phyloP scores from a whole-genome alignment of 1,140 invertebrate species.

The Coenobita brevimanus region DNA sequence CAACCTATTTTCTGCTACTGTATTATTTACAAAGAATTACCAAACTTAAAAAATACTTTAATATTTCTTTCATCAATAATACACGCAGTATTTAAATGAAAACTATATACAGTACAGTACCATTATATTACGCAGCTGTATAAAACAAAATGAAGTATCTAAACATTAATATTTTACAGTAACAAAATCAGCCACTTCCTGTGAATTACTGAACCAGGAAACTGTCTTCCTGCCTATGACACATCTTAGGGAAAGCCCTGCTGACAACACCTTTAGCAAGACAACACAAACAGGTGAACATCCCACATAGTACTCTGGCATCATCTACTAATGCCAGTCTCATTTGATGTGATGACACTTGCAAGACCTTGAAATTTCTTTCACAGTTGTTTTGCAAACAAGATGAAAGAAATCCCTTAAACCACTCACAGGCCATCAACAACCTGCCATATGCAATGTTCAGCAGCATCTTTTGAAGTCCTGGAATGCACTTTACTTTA shows the following conservation, averaged over 20 bases:
- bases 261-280: constrained; percentile 60
- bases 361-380: constrained; percentile 31
- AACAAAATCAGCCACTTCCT: too few relatives aligned
- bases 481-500: constrained; percentile 48
- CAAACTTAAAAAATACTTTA: too few relatives aligned
- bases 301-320: constrained; percentile 55
- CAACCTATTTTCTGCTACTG: too few relatives aligned
- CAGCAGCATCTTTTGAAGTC: constrained; percentile 42
- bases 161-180: constrained; percentile 6
- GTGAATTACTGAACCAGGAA: too few relatives aligned
- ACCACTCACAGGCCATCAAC: constrained; percentile 17
- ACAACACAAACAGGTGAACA: constrained; percentile 62
- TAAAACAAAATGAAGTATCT: too few relatives aligned
- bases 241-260: constrained; percentile 19
- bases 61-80: too few relatives aligned
- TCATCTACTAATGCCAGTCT: constrained; percentile 50
- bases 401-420: constrained; percentile 27
- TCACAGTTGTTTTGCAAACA: not conserved
- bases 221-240: too few relatives aligned
- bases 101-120: too few relatives aligned
- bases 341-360: constrained; percentile 35
- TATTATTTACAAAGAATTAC: too few relatives aligned
- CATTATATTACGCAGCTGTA: too few relatives aligned
- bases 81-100: too few relatives aligned
- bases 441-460: constrained; percentile 44